phyloP scores from a whole-genome alignment of 2,797 vertebrate species.

The Myripristis jacobus region DNA sequence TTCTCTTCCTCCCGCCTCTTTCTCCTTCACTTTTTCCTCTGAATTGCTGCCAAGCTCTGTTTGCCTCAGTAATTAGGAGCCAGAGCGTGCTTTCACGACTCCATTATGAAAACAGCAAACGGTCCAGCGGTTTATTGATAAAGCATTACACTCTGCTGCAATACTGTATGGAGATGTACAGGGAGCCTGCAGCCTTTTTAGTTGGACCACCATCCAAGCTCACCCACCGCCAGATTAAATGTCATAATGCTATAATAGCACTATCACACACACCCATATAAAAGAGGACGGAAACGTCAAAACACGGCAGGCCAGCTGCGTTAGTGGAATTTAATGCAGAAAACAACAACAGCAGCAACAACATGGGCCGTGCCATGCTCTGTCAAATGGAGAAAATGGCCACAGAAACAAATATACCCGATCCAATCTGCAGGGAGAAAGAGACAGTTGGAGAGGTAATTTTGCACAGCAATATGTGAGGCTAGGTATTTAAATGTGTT shows the following conservation, averaged over 20 bases:
- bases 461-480: slow-evolving; percentile 62
- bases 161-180: slow-evolving; percentile 80
- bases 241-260: slow-evolving; percentile 76
- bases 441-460: slow-evolving; percentile 75
- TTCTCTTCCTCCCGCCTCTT: slow-evolving; percentile 52
- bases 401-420: slow-evolving; percentile 56
- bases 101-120: slow-evolving; percentile 87
- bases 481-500: slow-evolving; percentile 81
- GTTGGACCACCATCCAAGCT: slow-evolving; percentile 67
- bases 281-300: slow-evolving; percentile 57
- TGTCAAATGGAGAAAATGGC: slow-evolving; percentile 73
- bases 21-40: slow-evolving; percentile 66
- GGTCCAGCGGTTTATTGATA: slow-evolving; percentile 87
- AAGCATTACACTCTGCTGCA: slow-evolving; percentile 81
- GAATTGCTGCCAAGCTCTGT: slow-evolving; percentile 81
- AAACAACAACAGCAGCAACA: slow-evolving; percentile 48
- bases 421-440: slow-evolving; percentile 66
- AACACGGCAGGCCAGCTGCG: slow-evolving; percentile 56
- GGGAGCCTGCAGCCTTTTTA: slow-evolving; percentile 74
- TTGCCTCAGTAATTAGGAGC: slow-evolving; percentile 85
- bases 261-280: slow-evolving; percentile 69
- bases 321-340: slow-evolving; percentile 71
- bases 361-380: slow-evolving; percentile 52
- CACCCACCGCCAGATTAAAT: slow-evolving; percentile 76
- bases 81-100: slow-evolving; percentile 80